Evolutionary conservation across 2,888 invertebrate species (phyloP).

Genomic region (Aspidapion aeneum): DNA sequence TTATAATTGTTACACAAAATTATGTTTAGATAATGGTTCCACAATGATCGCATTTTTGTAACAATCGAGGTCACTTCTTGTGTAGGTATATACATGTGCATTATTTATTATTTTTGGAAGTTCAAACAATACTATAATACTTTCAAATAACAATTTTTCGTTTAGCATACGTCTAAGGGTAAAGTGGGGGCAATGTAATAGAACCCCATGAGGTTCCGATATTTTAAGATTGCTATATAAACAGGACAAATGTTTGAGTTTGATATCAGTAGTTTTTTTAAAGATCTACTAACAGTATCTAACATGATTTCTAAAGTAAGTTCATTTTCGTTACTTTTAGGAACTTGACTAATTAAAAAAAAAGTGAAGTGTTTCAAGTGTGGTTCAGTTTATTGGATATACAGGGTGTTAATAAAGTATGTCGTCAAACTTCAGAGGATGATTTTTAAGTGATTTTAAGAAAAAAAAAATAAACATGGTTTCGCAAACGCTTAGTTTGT

Average conservation of each 20-base stretch:
- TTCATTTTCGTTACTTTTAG: background rate
- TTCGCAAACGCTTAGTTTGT: too few species aligned
- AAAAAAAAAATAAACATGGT: too few species aligned
- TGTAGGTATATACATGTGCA: background rate
- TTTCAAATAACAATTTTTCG: background rate
- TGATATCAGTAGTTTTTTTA: background rate
- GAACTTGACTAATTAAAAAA: background rate
- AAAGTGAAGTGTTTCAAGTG: background rate
- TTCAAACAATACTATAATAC: background rate
- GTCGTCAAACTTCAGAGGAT: too few species aligned
- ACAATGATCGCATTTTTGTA: background rate
- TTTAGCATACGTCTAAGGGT: background rate
- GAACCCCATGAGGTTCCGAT: background rate
- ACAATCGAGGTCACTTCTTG: background rate
- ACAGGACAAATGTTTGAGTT: background rate
- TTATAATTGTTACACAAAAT: background rate
- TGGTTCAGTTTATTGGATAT: too few species aligned
- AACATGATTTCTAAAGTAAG: background rate
- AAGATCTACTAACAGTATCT: too few species aligned
- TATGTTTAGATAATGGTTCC: background rate
- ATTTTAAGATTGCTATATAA: background rate
- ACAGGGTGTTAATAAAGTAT: too few species aligned
- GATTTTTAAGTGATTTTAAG: too few species aligned
- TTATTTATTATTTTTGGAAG: background rate
- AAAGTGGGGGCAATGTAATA: background rate